Conservation (phyloP, 2,113 vertebrate species). For the Anolis carolinensis region DNA sequence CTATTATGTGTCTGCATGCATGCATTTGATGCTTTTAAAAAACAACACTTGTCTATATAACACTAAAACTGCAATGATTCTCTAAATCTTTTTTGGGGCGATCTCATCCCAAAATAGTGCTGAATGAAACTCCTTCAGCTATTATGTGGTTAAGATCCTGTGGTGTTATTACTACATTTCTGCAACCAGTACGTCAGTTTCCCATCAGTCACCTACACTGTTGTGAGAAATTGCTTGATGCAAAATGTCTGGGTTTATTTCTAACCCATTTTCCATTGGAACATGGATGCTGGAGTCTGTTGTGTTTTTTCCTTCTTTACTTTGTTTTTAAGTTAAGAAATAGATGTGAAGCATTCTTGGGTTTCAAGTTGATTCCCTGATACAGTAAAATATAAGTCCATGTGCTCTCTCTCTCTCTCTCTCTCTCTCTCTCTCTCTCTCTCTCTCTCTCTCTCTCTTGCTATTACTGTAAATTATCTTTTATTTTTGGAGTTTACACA, state of each 20-base stretch:
- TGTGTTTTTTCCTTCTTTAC: not conserved
- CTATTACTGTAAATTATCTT: constrained; percentile 37
- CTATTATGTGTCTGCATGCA: constrained; percentile 27
- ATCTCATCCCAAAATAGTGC: not conserved
- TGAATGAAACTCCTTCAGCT: constrained; percentile 31
- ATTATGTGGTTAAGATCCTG: constrained; percentile 34
- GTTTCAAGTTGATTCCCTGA: constrained; percentile 14
- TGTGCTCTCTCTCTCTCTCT: not conserved
- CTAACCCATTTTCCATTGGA: not conserved
- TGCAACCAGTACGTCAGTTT: constrained; percentile 25
- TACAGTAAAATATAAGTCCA: constrained; percentile 40
- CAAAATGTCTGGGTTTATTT: constrained; percentile 24
- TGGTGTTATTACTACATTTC: constrained; percentile 57
- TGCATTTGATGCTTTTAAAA: constrained; percentile 32
- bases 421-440: constrained; percentile 2
- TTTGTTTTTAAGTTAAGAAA: not conserved
- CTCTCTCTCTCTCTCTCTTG: constrained; percentile 12
- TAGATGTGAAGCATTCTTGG: constrained; percentile 2
- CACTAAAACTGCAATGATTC: constrained; percentile 35
- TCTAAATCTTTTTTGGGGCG: constrained; percentile 9
- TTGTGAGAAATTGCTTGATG: constrained; percentile 28
- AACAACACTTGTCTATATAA: constrained; percentile 32
- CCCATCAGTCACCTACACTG: constrained; percentile 39
- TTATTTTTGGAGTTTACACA: constrained; percentile 34
- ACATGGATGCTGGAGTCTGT: not conserved